A percentile compares a stretch with the other conserved stretches of the same genome.
These are phyloP conservation scores for Auanema sp. DNA, from an alignment of 2,888 invertebrate genomes.

Conservation along the genomic window DNA sequence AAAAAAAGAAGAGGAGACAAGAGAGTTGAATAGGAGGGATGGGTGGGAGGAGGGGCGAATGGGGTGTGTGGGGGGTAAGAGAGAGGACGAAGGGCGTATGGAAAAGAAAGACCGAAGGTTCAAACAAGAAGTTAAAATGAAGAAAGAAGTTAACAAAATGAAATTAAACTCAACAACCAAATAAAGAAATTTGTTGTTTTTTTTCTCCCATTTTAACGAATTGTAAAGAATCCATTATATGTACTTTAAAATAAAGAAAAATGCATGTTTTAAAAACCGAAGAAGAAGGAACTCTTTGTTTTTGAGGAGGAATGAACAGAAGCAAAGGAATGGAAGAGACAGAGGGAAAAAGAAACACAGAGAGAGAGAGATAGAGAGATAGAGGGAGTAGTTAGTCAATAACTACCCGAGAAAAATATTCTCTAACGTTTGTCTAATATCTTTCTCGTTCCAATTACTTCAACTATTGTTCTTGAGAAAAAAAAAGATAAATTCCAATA, in stretches of 20 bases:
- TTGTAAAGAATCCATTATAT: not conserved
- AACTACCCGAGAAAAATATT: too few relatives aligned
- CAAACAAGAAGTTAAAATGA: slow-evolving; percentile 4
- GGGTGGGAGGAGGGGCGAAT: slow-evolving; percentile 1
- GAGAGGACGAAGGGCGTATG: slow-evolving; percentile 11
- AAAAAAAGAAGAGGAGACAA: not conserved
- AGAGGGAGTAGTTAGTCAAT: not conserved
- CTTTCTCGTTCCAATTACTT: too few relatives aligned
- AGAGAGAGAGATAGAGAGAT: slow-evolving; percentile 8
- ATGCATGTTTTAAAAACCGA: not conserved
- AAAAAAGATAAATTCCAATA: too few relatives aligned
- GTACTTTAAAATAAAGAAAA: not conserved
- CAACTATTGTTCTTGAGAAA: too few relatives aligned
- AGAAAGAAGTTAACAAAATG: not conserved
- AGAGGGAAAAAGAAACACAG: not conserved
- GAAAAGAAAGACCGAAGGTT: not conserved
- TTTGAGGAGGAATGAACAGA: slow-evolving; percentile 1
- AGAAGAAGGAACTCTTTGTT: not conserved
- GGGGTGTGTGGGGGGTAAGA: slow-evolving; percentile 10
- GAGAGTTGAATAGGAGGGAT: slow-evolving; percentile 11
- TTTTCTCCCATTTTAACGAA: not conserved
- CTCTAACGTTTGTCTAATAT: too few relatives aligned
- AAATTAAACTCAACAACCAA: not conserved
- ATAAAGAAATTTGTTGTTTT: not conserved
- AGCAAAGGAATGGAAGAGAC: not conserved